Evolutionary conservation across 2,888 invertebrate species (phyloP), one percentile per base, ranked within the genome.

Genomic region (Linyphia triangularis): DNA sequence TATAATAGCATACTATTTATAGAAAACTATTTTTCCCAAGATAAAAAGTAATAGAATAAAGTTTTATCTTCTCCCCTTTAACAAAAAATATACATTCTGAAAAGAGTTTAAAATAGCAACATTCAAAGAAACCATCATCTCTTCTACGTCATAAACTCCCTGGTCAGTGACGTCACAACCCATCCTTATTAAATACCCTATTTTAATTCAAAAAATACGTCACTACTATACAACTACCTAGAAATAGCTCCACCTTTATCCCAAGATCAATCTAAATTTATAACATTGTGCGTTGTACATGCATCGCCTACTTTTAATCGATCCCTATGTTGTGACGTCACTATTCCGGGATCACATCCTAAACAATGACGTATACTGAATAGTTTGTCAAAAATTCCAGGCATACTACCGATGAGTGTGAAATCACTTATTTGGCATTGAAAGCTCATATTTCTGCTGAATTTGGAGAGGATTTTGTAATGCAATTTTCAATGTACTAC

Each of bases 291-390:
- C 30, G 30, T 24, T 30, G n/a, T 43, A 70, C 33, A 3, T 19
- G 40, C 24, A 16, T 28, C 24, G 6, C 43, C 61, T 72, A 83
- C 65, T 73, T 65, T 28, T n/a, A 19, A 85, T 85, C 75, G 77
- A 85, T 85, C 43, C 51, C 43, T 40, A 7, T 13, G 3, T 37
- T 19, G 69, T 85, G 84, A 85, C 84, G 84, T 85, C 75, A 85
- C 37, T 1, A 43, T 63, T 61, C 75, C 59, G 84, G 69, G 77
- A 75, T 75, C 57, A n/a, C 51, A 65, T 57, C 65, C 26, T 30
- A 51, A 51, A 51, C 13, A 22, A 30, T 33, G 63, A 65, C 40
- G 30, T 40, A 28, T 67, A 33, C 19, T 30, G 26, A n/a, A n/a
- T 37, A 61, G 30, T 61, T 63, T 33, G 33, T 24, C 19, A 82